Base-by-base conservation (phyloP, 1,140 invertebrate species). In the Macrobrachium nipponense region DNA sequence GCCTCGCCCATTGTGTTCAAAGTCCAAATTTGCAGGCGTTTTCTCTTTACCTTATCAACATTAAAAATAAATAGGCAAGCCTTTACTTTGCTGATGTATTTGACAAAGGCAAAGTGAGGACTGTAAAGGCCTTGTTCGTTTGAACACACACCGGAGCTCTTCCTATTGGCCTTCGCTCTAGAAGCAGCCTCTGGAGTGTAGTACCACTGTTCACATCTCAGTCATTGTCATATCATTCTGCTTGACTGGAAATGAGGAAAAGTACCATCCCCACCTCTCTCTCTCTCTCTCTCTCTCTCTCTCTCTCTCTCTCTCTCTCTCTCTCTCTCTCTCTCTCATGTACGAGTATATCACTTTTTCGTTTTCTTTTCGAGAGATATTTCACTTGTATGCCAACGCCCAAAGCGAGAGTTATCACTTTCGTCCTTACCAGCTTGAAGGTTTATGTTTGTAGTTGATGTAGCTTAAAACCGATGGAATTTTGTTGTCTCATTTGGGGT, bases 241-340 rank as follows among this genome's bases (percentile, higher is more conserved):
- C 8, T 10, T 51, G 51, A 51, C 12, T 51, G n/a, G 15, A 66
- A 18, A 36, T 14, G 12, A 51, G 51, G 51, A 10, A 51, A 51
- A 51, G 27, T 36, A 6, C 75, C 59, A 36, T n/a, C 75, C 59
- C 44, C 14, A 36, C 7, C 51, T 60, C 76, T 12, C 58, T 78
- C 76, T 62, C n/a, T 78, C 59, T 62, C 76, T 62, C 58, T 79
- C 76, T 79, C 76, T 79, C 76, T 79, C 76, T 79, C 76, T 79
- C 76, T 79, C 76, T 79, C 76, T 79, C 76, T 79, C 76, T 79
- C 77, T 79, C 77, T 79, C 77, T 79, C 77, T 79, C 77, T 79
- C 77, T 79, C 77, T 79, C 59, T 79, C 77, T 79, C 77, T 79
- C 59, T 79, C 77, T 79, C 77, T 62, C 77, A 44, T 43, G 23